Percentiles rank a stretch among this genome's conserved stretches.
These are phyloP conservation scores for Ferrisia virgata DNA, from an alignment of 2,888 invertebrate genomes.

Conservation along the genomic window DNA sequence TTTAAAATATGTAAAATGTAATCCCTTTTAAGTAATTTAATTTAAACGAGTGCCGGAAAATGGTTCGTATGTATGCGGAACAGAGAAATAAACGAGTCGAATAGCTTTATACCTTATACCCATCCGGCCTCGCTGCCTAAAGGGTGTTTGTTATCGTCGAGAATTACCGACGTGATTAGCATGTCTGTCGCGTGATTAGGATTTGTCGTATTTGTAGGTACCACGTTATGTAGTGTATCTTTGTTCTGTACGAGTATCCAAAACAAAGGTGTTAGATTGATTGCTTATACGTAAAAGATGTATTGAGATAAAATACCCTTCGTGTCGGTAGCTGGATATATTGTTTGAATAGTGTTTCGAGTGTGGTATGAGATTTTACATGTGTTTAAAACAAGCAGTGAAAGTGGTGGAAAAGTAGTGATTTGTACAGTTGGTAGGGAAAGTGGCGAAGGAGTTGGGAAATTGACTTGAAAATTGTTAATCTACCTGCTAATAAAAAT, in stretches of 20 bases:
- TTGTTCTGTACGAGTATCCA: no score
- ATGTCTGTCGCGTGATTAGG: neutral
- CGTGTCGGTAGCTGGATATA: neutral
- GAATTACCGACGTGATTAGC: neutral
- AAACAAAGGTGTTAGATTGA: neutral
- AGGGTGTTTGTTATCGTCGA: neutral
- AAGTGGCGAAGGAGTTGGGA: no score
- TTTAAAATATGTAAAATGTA: slow-evolving; percentile 19
- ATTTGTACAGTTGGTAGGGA: no score
- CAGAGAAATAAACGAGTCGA: neutral
- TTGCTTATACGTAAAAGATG: no score
- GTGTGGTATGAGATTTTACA: no score
- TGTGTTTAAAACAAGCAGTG: no score
- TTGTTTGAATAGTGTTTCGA: no score
- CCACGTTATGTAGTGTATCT: no score
- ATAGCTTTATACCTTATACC: neutral
- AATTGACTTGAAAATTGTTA: no score
- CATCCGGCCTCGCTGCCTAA: neutral
- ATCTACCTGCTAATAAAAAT: no score
- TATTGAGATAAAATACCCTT: neutral
- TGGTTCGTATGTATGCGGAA: neutral
- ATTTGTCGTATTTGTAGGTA: neutral
- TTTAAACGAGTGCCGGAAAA: neutral
- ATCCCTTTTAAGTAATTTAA: slow-evolving; percentile 15
- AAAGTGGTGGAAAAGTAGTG: no score